Evolutionary conservation across 2,113 vertebrate genomes (phyloP).

Genomic region (Sula dactylatra): DNA sequence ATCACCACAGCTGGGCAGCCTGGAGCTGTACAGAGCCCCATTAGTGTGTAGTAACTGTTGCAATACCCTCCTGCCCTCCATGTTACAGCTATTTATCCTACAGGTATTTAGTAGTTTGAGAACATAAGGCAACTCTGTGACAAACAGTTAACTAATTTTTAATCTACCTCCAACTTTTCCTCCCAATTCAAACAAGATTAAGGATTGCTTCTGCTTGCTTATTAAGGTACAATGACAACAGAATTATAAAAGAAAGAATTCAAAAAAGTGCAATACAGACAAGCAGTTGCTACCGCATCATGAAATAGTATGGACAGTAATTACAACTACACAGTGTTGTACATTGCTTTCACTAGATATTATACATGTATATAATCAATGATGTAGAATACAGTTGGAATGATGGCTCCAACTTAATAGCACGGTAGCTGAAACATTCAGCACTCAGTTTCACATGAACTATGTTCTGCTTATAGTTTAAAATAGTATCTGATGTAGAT

Average conservation of each 20-base stretch:
- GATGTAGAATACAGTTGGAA: not conserved
- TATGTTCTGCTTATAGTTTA: not conserved
- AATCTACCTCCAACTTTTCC: not conserved
- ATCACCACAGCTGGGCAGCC: not conserved
- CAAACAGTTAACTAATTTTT: not conserved
- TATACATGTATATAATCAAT: not conserved
- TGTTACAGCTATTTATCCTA: not conserved
- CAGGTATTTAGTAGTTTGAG: not conserved
- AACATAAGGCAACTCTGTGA: not conserved
- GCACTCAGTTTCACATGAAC: not conserved
- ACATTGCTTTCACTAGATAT: not conserved
- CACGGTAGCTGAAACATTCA: not conserved
- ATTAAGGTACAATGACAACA: not conserved
- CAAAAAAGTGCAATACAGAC: not conserved
- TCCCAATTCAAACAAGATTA: not conserved
- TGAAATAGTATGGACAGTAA: fast-evolving
- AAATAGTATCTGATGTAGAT: not conserved
- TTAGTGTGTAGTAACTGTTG: fast-evolving
- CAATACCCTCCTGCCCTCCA: not conserved
- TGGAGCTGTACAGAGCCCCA: not conserved
- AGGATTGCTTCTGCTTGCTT: not conserved
- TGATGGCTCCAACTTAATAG: not conserved
- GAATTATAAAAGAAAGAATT: not conserved
- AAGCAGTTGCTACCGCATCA: not conserved
- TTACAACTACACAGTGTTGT: not conserved